Conservation (phyloP, 2,113 vertebrate genomes). For the Callocephalon fimbriatum region DNA sequence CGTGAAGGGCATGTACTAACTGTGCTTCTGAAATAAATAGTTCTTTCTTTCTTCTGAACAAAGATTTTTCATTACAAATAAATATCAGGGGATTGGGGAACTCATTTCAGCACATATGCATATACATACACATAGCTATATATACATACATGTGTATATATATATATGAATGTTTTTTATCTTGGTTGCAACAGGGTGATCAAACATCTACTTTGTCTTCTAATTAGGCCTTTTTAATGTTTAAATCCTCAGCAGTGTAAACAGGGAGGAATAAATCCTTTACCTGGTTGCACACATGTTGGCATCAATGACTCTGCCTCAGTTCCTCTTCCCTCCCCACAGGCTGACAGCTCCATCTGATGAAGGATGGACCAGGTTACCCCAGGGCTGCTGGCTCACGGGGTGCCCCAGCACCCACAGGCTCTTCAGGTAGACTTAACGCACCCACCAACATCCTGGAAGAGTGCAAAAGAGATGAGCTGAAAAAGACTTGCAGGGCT, state of each 20-base stretch:
- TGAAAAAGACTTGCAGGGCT: not conserved
- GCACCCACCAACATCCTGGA: not conserved
- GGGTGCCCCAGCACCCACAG: not conserved
- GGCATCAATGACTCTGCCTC: rapidly evolving
- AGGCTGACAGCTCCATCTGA: not conserved
- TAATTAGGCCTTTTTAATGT: not conserved
- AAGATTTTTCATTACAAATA: not conserved
- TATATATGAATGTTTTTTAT: not conserved
- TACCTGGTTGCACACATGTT: not conserved
- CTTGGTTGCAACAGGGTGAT: not conserved
- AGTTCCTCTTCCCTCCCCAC: not conserved
- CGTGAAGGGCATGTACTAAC: not conserved
- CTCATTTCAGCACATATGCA: not conserved
- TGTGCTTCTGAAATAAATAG: not conserved
- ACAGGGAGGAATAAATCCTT: not conserved
- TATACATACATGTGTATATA: not conserved
- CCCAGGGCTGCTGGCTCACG: not conserved
- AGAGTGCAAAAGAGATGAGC: not conserved
- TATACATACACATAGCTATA: not conserved
- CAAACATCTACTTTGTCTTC: not conserved
- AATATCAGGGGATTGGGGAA: not conserved
- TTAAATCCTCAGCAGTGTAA: not conserved
- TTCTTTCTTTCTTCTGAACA: not conserved
- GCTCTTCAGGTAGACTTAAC: not conserved
- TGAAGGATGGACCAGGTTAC: not conserved